A percentile compares a stretch with the other conserved stretches of the same genome.
phyloP scores from a whole-genome alignment of 2,888 invertebrate genomes.

The Fragum sueziense region DNA sequence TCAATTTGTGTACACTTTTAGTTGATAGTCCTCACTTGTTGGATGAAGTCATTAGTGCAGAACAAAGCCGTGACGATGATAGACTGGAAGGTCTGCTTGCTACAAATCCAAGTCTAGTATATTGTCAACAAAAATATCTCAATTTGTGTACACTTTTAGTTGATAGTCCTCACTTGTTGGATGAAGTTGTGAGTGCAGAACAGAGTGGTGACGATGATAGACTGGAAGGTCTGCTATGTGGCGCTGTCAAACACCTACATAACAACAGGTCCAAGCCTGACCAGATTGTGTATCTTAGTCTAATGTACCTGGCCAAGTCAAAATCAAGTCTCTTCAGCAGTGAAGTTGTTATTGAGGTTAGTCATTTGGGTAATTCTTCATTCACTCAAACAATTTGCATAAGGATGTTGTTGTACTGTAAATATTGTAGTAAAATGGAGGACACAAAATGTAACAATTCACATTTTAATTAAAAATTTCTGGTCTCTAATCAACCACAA shows the following conservation, averaged over 20 bases:
- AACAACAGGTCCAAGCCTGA: constrained; percentile 92
- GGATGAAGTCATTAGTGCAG: constrained; percentile 88
- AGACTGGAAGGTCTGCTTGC: constrained; percentile 89
- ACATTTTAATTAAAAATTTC: too few species aligned
- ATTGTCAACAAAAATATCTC: too few species aligned
- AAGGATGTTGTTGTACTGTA: too few species aligned
- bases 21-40: constrained; percentile 91
- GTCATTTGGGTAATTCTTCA: neutral
- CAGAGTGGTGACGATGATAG: constrained; percentile 89
- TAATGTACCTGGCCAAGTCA: constrained; percentile 91
- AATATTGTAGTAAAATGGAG: too few species aligned
- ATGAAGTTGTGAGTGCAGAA: constrained; percentile 89
- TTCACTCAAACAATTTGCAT: too few species aligned
- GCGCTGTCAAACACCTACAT: constrained; percentile 91
- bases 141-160: too few species aligned
- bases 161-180: constrained; percentile 90
- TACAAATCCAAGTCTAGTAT: too few species aligned
- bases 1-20: too few species aligned
- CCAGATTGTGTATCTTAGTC: constrained; percentile 88
- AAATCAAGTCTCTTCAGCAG: constrained; percentile 86
- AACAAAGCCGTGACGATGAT: constrained; percentile 90
- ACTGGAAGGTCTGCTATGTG: constrained; percentile 92
- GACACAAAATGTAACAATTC: too few species aligned
- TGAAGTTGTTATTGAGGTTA: constrained; percentile 83
- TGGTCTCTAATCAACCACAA: too few species aligned